Conservation (phyloP, 1,140 invertebrate species). For the Microplitis mediator region DNA sequence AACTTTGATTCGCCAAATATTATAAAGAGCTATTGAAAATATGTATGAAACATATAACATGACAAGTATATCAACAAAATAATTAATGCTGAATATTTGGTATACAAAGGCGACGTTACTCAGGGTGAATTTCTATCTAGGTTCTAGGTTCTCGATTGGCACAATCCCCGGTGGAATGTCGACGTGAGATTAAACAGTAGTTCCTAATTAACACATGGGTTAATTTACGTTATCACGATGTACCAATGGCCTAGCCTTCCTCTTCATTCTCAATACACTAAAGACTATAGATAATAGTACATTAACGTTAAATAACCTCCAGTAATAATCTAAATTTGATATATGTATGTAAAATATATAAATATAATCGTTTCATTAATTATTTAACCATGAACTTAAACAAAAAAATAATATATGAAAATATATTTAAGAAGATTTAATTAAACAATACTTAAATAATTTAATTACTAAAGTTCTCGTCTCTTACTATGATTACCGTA, state of each 20-base stretch:
- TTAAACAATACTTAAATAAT: not conserved
- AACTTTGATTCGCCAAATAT: no score
- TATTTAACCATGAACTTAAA: not conserved
- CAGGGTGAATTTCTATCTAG: no score
- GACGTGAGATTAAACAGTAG: slow-evolving; percentile 7
- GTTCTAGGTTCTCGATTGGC: not conserved
- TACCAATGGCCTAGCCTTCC: slow-evolving; percentile 1
- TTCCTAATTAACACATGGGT: slow-evolving; percentile 17
- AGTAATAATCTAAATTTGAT: not conserved
- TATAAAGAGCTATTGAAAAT: no score
- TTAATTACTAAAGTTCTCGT: not conserved
- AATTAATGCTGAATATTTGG: no score
- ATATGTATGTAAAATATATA: not conserved
- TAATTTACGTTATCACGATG: slow-evolving; percentile 22
- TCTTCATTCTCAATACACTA: slow-evolving; percentile 13
- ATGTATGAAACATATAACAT: no score
- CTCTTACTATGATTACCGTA: not conserved
- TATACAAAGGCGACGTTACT: no score
- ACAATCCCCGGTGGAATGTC: slow-evolving; percentile 5
- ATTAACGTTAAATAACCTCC: not conserved
- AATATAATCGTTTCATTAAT: no score
- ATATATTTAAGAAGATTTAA: not conserved
- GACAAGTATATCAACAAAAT: no score
- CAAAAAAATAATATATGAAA: not conserved
- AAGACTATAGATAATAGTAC: slow-evolving; percentile 13